Percentiles rank a stretch among this genome's conserved stretches.
Conservation (phyloP, 2,797 vertebrate genomes). For the Chrosomus eos region DNA sequence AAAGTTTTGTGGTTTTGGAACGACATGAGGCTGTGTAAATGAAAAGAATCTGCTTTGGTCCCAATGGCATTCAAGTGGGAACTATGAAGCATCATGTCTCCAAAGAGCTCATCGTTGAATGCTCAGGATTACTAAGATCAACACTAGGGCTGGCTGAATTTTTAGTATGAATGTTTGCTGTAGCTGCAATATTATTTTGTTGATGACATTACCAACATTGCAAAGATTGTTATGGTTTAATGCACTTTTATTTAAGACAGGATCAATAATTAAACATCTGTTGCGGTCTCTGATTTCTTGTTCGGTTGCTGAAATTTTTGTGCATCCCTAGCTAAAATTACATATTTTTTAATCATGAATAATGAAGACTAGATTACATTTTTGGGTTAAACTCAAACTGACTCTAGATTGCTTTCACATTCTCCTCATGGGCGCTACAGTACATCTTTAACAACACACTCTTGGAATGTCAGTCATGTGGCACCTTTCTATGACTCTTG, state of each 20-base stretch:
- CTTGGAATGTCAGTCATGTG: conserved; percentile 69
- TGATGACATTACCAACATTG: background rate
- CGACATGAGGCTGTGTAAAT: background rate
- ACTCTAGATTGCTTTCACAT: background rate
- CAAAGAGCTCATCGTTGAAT: conserved; percentile 35
- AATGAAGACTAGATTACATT: background rate
- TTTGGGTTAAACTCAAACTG: background rate
- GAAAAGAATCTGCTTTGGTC: background rate
- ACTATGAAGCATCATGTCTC: conserved; percentile 60
- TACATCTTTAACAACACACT: conserved; percentile 35
- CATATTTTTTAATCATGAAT: too few species aligned
- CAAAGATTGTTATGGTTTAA: background rate
- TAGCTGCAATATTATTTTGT: background rate
- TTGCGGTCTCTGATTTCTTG: too few species aligned
- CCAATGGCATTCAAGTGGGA: conserved; percentile 34
- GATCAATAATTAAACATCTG: too few species aligned
- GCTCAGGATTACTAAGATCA: background rate
- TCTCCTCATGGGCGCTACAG: background rate
- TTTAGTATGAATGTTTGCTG: background rate
- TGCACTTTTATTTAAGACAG: background rate
- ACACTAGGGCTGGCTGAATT: background rate
- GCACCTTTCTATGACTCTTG: conserved; percentile 68
- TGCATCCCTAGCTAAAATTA: too few species aligned
- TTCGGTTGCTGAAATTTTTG: background rate
- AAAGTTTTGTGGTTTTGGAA: background rate